Conservation (phyloP, 2,888 invertebrate genomes). For the Drosophila antonietae region DNA sequence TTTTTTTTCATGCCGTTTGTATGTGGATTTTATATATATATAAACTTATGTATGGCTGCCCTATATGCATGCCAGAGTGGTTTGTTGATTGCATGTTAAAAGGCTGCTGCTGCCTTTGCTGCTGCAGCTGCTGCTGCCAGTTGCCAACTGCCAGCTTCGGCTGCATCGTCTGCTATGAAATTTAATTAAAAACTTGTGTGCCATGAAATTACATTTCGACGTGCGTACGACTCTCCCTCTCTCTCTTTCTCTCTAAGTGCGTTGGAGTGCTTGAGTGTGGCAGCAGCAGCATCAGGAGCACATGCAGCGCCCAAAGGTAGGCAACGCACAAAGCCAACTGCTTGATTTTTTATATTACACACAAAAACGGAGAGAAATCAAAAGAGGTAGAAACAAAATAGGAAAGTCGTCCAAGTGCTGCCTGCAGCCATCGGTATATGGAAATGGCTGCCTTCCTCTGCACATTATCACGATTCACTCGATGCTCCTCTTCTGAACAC, state of each 20-base stretch:
- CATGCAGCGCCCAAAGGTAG: slow-evolving; percentile 62
- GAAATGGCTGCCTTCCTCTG: slow-evolving; percentile 58
- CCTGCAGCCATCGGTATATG: slow-evolving; percentile 34
- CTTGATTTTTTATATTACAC: slow-evolving; percentile 58
- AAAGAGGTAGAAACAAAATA: slow-evolving; percentile 6
- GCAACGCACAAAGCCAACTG: slow-evolving; percentile 50
- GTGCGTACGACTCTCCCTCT: slow-evolving; percentile 48
- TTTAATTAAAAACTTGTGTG: slow-evolving; percentile 81
- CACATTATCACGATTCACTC: slow-evolving; percentile 48
- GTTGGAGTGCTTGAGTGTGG: slow-evolving; percentile 22
- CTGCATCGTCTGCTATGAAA: slow-evolving; percentile 73
- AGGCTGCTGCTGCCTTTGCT: slow-evolving; percentile 55
- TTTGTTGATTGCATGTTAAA: slow-evolving; percentile 79
- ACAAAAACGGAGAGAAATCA: not conserved
- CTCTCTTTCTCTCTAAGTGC: slow-evolving; percentile 7
- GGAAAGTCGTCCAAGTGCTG: slow-evolving; percentile 25
- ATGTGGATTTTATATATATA: slow-evolving; percentile 25
- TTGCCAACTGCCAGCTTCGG: slow-evolving; percentile 26
- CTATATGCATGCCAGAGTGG: slow-evolving; percentile 76
- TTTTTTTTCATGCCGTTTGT: slow-evolving; percentile 68
- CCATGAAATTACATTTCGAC: slow-evolving; percentile 80
- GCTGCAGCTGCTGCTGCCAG: slow-evolving; percentile 11
- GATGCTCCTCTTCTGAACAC: slow-evolving; percentile 10
- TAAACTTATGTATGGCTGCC: slow-evolving; percentile 57
- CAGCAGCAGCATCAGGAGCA: slow-evolving; percentile 36